Evolutionary conservation across 2,888 invertebrate genomes (phyloP).

Genomic region (Drosophila neonasuta): DNA sequence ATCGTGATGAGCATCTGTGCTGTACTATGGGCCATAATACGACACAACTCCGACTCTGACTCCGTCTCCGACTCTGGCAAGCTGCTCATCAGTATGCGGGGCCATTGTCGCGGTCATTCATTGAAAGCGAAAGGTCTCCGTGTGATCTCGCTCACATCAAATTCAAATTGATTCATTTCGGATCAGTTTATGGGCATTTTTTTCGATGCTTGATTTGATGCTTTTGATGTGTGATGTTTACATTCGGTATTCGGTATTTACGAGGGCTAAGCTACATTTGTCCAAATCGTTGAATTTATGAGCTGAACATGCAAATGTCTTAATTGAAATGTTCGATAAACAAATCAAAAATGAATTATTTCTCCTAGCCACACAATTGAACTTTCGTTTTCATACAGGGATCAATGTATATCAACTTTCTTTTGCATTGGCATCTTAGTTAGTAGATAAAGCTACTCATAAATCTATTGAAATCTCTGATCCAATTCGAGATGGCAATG

Average conservation of each 20-base stretch:
- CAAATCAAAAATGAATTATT: constrained; percentile 45
- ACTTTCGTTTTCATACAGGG: constrained; percentile 50
- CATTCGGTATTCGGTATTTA: constrained; percentile 30
- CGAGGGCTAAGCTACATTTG: constrained; percentile 26
- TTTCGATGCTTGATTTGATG: constrained; percentile 26
- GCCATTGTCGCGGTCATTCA: constrained; percentile 57
- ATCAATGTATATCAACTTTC: constrained; percentile 52
- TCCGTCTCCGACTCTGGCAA: no score
- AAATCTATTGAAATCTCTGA: constrained; percentile 21
- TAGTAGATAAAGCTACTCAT: constrained; percentile 4
- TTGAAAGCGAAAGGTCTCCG: constrained; percentile 71
- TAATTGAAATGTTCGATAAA: constrained; percentile 56
- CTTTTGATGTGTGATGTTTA: constrained; percentile 51
- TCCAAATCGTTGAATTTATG: constrained; percentile 59
- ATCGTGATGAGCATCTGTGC: constrained; percentile 62
- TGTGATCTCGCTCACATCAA: constrained; percentile 39
- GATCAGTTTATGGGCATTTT: constrained; percentile 29
- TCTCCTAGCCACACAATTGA: constrained; percentile 42
- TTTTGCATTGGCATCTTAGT: constrained; percentile 30
- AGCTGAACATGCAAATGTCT: constrained; percentile 57
- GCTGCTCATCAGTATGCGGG: constrained; percentile 68
- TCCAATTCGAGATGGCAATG: constrained; percentile 15
- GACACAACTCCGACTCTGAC: no score
- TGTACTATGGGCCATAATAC: constrained; percentile 9
- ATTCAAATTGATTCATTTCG: constrained; percentile 65